phyloP scores from a whole-genome alignment of 1,140 invertebrate genomes.

The Psilanteris sp. region DNA sequence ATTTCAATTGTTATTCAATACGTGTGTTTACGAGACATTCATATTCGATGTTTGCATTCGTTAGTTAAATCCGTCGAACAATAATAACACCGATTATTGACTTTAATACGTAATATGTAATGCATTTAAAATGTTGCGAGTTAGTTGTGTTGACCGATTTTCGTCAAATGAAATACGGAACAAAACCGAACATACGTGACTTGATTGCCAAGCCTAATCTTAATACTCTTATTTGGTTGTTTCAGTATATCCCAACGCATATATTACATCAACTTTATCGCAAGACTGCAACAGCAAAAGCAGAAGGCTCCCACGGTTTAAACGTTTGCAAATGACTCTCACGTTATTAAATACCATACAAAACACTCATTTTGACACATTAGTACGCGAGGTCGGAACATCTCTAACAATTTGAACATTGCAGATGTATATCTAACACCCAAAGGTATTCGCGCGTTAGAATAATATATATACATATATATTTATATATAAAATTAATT shows the following conservation, averaged over 20 bases:
- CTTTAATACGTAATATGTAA: too few relatives aligned
- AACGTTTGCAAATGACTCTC: slow-evolving; percentile 57
- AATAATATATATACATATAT: slow-evolving; percentile 27
- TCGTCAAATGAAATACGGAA: too few relatives aligned
- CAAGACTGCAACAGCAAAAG: slow-evolving; percentile 61
- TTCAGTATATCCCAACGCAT: slow-evolving; percentile 53
- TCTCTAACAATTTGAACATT: slow-evolving; percentile 44
- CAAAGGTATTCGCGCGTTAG: slow-evolving; percentile 15
- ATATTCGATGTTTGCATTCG: too few relatives aligned
- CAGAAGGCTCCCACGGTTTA: slow-evolving; percentile 68
- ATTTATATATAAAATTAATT: slow-evolving; percentile 13
- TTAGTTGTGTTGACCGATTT: too few relatives aligned
- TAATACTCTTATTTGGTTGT: slow-evolving; percentile 11
- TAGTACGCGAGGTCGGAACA: slow-evolving; percentile 40
- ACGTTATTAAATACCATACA: slow-evolving; percentile 71
- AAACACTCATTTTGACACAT: slow-evolving; percentile 63
- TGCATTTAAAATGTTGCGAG: neutral
- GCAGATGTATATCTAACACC: slow-evolving; percentile 20
- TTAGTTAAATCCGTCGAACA: too few relatives aligned
- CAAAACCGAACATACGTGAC: too few relatives aligned
- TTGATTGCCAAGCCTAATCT: neutral
- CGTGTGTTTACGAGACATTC: too few relatives aligned
- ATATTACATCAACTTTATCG: slow-evolving; percentile 26
- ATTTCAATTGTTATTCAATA: too few relatives aligned
- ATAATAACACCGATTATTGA: too few relatives aligned